Evolutionary conservation across 2,888 invertebrate species (phyloP).

Genomic region (Willowsia nigromaculata): DNA sequence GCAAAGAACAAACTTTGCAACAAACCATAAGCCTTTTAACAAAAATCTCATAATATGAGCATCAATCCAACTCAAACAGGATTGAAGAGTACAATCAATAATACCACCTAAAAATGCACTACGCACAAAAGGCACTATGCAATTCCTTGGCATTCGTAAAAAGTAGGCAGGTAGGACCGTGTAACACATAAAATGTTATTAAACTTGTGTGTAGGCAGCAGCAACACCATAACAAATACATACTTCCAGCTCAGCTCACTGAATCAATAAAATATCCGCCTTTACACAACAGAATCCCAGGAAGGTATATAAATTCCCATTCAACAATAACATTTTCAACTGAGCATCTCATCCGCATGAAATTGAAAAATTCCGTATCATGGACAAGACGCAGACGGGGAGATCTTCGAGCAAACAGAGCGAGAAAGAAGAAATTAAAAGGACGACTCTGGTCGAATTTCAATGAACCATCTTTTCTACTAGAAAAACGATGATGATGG

Average conservation of each 20-base stretch:
- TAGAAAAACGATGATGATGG: constrained; percentile 8
- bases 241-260: constrained; percentile 46
- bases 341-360: neutral
- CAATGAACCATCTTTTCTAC: constrained; percentile 36
- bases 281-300: neutral
- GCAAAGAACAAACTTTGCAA: neutral
- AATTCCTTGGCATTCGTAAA: neutral
- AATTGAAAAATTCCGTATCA: constrained; percentile 38
- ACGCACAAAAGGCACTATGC: neutral
- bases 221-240: constrained; percentile 5
- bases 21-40: neutral
- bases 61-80: constrained; percentile 5
- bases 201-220: neutral
- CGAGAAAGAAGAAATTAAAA: constrained; percentile 62
- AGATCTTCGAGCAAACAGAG: neutral
- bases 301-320: neutral
- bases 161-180: neutral
- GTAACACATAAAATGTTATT: neutral
- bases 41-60: neutral
- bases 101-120: neutral
- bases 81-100: constrained; percentile 10
- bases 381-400: constrained; percentile 7
- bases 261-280: constrained; percentile 36
- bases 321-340: neutral
- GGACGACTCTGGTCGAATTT: constrained; percentile 55